A percentile compares a stretch with the other conserved stretches of the same genome.
phyloP scores from a whole-genome alignment of 2,113 vertebrate species.

The Rhinolophus sinicus region DNA sequence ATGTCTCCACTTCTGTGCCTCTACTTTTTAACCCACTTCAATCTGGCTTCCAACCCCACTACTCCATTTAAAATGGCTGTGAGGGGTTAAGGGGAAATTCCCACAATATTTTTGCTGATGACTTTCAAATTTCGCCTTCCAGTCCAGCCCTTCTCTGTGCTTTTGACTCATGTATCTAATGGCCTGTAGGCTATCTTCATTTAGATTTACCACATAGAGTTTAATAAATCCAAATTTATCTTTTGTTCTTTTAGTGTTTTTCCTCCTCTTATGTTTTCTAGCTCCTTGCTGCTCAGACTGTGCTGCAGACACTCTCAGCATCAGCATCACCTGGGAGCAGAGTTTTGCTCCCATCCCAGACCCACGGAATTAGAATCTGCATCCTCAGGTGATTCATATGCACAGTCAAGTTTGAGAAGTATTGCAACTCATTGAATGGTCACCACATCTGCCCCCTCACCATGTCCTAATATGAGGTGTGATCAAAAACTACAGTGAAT shows the following conservation, averaged over 20 bases:
- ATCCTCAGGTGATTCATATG: not conserved
- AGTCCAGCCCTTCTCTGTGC: not conserved
- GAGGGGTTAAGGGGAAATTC: not conserved
- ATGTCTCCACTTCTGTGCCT: not conserved
- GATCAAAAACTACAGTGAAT: no score
- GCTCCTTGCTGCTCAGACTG: not conserved
- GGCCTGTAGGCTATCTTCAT: not conserved
- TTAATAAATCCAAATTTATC: not conserved
- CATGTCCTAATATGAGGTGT: not conserved
- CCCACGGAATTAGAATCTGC: not conserved
- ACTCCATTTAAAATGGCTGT: not conserved
- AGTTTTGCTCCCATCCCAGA: not conserved
- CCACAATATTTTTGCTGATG: not conserved
- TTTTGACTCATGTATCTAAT: not conserved
- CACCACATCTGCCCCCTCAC: not conserved
- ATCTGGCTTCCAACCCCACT: not conserved
- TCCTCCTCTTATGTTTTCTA: not conserved
- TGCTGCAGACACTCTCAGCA: not conserved
- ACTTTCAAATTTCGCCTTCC: not conserved
- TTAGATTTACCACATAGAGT: not conserved
- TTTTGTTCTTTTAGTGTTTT: not conserved
- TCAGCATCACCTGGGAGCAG: not conserved
- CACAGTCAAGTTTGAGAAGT: not conserved
- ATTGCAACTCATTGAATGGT: not conserved
- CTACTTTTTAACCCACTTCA: not conserved